These are phyloP conservation scores for Thaumatotibia leucotreta DNA, from an alignment of 1,140 invertebrate species.

Conservation along the genomic window DNA sequence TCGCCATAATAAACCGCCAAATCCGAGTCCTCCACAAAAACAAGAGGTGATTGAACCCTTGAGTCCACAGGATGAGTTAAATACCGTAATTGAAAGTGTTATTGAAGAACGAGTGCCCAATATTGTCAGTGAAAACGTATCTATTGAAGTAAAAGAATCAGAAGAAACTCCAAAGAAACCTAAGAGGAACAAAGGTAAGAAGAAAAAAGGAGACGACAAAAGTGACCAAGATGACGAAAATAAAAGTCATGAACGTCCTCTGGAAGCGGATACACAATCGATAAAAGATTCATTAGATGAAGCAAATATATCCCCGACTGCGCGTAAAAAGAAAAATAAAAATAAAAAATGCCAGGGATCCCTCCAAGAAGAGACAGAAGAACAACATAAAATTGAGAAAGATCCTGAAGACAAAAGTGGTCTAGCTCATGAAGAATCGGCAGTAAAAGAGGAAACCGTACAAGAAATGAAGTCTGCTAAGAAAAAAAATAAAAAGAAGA, in stretches of 20 bases:
- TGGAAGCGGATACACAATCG: neutral
- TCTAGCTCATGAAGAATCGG: neutral
- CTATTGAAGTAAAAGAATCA: conserved; percentile 20
- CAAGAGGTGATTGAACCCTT: conserved; percentile 20
- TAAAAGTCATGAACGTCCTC: conserved; percentile 14
- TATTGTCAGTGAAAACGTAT: conserved; percentile 30
- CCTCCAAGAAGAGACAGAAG: neutral
- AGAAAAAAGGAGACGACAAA: conserved; percentile 36
- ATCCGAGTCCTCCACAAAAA: conserved; percentile 24
- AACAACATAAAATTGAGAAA: neutral
- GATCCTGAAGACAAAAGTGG: neutral
- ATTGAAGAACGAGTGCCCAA: conserved; percentile 33
- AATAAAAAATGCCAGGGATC: conserved; percentile 24
- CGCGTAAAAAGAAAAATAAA: conserved; percentile 40
- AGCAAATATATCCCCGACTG: conserved; percentile 18
- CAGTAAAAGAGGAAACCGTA: conserved; percentile 17
- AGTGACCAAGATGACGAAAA: conserved; percentile 26
- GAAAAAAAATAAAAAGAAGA: conserved; percentile 66
- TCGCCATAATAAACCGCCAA: conserved; percentile 33
- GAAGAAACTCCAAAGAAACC: conserved; percentile 54
- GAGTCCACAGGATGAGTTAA: conserved; percentile 18
- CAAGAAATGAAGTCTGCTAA: conserved; percentile 33
- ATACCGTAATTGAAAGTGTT: conserved; percentile 23
- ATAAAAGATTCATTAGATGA: conserved; percentile 8
- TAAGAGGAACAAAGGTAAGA: conserved; percentile 60